Base-by-base conservation (phyloP, 2,797 vertebrate species). In the Muscicapa striata region DNA sequence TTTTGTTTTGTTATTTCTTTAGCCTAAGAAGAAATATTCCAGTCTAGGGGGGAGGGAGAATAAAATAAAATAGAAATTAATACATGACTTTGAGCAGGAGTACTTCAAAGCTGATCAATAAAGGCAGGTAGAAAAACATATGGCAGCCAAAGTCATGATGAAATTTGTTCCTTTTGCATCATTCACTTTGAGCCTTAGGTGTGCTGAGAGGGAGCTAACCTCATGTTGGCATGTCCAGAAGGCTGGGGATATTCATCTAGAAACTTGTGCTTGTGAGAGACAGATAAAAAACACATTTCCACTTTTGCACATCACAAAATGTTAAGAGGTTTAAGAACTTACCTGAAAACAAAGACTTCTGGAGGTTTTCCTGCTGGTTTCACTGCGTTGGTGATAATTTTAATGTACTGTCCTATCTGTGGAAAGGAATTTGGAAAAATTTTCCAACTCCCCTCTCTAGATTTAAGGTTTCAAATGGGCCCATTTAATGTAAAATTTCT, bases 11-110 rank as follows among this genome's bases (percentile, higher is more conserved):
- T 75, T 27, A 41, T 89, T 92, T 94, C 89, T 91, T 85, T 67
- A 75, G 93, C 73, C 64, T 80, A 63, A 93, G 52, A 86, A 93
- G 57, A 67, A 81, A 81, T 89, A 88, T 49, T 45, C 63, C 46
- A 58, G 48, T 67, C 36, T 30, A 6, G 20, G 9, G 54, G 9
- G 21, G 52, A 36, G 32, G 52, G 7, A 7, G 1, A 70, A 32
- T 12, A 46, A 14, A 54, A 87, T 26, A 66, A 79, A 74, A 40
- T 40, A 40, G 15, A 46, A 64, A 54, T 13, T 1, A 91, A 89
- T 87, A n/a, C 10, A 8, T 62, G 57, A 30, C 79, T 95, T 74
- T 87, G 43, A 80, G 32, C 32, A 19, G 23, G 24, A 78, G 36
- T 45, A 45, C 62, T 94, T 93, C 58, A 69, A 73, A 84, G 43